Conservation (phyloP, 2,888 invertebrate species). For the Fabriciana adippe region DNA sequence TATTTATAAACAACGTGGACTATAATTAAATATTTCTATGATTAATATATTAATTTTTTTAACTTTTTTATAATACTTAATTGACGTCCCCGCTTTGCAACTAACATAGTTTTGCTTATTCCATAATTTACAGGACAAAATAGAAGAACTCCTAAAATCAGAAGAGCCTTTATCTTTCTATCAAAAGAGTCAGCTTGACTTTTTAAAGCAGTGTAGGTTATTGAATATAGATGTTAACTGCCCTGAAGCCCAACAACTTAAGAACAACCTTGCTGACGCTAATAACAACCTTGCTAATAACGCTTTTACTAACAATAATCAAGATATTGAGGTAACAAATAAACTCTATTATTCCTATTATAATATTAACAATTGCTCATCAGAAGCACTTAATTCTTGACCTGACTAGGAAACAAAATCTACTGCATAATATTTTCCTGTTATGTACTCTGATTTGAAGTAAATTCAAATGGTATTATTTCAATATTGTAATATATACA, state of each 20-base stretch:
- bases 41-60: not conserved
- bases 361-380: not conserved
- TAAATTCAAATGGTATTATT: not conserved
- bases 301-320: constrained; percentile 33
- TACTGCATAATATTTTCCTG: no score
- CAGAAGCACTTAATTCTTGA: no score
- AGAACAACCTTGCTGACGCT: constrained; percentile 53
- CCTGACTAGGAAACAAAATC: no score
- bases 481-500: not conserved
- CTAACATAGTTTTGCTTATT: constrained; percentile 43
- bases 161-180: constrained; percentile 76
- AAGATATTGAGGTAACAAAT: constrained; percentile 33
- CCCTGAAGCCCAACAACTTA: constrained; percentile 57
- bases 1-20: not conserved
- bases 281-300: constrained; percentile 55
- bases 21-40: not conserved
- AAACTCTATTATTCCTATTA: not conserved
- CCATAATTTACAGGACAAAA: constrained; percentile 64
- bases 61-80: no score
- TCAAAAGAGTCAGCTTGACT: constrained; percentile 73
- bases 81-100: not conserved
- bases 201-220: constrained; percentile 76
- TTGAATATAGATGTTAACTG: constrained; percentile 69
- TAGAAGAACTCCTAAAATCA: constrained; percentile 58
- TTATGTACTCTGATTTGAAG: no score